Percentiles rank a stretch among this genome's conserved stretches.
Conservation (phyloP, 2,113 vertebrate species). For the Apeltes quadracus region DNA sequence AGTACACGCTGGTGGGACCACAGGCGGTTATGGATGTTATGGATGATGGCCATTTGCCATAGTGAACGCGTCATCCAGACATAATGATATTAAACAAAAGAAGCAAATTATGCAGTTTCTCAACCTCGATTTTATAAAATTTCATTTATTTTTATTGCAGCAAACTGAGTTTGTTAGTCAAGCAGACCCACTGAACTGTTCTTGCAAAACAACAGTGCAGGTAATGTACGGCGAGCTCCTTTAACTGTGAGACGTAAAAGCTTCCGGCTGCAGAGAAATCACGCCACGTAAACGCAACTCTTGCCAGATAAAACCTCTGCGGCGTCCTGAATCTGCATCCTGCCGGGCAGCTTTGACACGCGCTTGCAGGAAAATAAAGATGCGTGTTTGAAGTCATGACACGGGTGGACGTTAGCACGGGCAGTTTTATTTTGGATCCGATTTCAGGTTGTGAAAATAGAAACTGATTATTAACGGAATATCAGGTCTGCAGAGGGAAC, state of each 20-base stretch:
- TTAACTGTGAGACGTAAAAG: background rate
- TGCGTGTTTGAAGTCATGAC: background rate
- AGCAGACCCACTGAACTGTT: no score
- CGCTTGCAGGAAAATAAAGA: background rate
- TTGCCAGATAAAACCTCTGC: background rate
- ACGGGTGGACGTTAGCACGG: background rate
- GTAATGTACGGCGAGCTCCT: background rate
- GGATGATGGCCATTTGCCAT: background rate
- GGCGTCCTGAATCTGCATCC: background rate
- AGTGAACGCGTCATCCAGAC: background rate
- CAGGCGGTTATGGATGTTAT: background rate
- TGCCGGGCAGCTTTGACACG: background rate
- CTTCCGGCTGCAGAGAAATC: constrained; percentile 8
- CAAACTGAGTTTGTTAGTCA: no score
- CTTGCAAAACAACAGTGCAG: background rate
- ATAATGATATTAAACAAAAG: background rate
- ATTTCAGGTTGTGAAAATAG: background rate
- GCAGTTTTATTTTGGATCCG: background rate
- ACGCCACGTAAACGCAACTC: background rate
- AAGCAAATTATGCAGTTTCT: background rate
- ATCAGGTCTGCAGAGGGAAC: no score
- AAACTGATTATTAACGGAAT: no score
- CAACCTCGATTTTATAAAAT: background rate
- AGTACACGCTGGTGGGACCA: no score
- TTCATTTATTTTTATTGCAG: background rate